These are phyloP conservation scores for Watersipora subatra DNA, from an alignment of 1,140 invertebrate species.

Conservation along the genomic window DNA sequence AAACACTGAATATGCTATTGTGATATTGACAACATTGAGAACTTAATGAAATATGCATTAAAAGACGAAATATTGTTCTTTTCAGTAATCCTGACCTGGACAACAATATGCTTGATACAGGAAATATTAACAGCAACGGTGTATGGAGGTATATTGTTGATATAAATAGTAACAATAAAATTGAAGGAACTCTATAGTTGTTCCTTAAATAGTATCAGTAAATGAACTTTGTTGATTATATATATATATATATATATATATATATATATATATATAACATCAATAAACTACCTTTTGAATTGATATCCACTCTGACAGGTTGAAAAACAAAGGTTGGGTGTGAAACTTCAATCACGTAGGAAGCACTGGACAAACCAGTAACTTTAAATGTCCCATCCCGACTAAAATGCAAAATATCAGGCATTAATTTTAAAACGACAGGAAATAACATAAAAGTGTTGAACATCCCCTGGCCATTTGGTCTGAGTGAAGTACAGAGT, in stretches of 20 bases:
- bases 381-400: conserved; percentile 79
- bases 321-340: conserved; percentile 71
- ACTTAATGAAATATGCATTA: neutral
- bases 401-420: too few species aligned
- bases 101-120: neutral
- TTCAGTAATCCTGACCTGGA: neutral
- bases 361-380: conserved; percentile 77
- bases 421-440: too few species aligned
- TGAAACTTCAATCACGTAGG: conserved; percentile 82
- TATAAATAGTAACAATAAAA: neutral
- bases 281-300: conserved; percentile 17
- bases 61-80: neutral
- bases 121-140: neutral
- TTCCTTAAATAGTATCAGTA: neutral
- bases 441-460: too few species aligned
- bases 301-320: conserved; percentile 31
- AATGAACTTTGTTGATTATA: neutral
- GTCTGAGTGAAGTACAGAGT: too few species aligned
- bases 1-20: neutral
- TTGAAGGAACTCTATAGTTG: too few species aligned
- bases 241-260: conserved; percentile 20
- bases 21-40: neutral
- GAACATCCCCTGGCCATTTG: too few species aligned
- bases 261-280: conserved; percentile 54
- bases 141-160: neutral